Percentiles rank a stretch among this genome's conserved stretches.
Evolutionary conservation across 2,888 invertebrate genomes (phyloP).

Genomic region (Machimus rusticus): DNA sequence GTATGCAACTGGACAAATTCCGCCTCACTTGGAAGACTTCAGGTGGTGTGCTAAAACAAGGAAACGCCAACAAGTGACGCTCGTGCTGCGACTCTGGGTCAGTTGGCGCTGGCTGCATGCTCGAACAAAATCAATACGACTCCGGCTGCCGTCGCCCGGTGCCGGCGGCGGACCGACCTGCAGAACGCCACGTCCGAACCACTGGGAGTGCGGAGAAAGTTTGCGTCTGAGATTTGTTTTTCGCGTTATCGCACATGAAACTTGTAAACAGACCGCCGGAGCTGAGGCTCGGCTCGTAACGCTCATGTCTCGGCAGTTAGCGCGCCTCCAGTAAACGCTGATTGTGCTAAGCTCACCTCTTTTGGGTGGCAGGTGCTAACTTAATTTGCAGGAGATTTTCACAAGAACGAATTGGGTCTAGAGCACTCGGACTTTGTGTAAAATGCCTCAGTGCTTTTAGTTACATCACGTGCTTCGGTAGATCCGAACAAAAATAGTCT

Average conservation of each 20-base stretch:
- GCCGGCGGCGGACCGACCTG: background rate
- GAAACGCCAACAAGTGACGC: constrained; percentile 1
- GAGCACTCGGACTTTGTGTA: background rate
- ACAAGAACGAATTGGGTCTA: background rate
- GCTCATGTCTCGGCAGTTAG: background rate
- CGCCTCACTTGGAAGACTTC: constrained; percentile 19
- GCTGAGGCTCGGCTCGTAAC: background rate
- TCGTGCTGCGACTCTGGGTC: background rate
- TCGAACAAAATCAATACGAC: background rate
- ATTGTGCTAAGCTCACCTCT: background rate
- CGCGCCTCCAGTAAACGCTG: background rate
- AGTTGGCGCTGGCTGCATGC: background rate
- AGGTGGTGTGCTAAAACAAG: constrained; percentile 1
- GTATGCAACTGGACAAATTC: background rate
- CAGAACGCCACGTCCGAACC: background rate
- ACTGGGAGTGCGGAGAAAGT: background rate
- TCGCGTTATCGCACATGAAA: background rate
- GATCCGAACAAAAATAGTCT: background rate
- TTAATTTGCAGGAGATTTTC: background rate
- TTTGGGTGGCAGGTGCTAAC: background rate
- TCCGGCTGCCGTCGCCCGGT: background rate
- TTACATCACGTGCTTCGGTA: background rate
- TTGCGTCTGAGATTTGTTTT: background rate
- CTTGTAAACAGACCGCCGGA: background rate
- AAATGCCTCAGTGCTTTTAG: background rate